phyloP scores from a whole-genome alignment of 35 echinoderm and acorn worm species.

The Holothuria glaberrima region DNA sequence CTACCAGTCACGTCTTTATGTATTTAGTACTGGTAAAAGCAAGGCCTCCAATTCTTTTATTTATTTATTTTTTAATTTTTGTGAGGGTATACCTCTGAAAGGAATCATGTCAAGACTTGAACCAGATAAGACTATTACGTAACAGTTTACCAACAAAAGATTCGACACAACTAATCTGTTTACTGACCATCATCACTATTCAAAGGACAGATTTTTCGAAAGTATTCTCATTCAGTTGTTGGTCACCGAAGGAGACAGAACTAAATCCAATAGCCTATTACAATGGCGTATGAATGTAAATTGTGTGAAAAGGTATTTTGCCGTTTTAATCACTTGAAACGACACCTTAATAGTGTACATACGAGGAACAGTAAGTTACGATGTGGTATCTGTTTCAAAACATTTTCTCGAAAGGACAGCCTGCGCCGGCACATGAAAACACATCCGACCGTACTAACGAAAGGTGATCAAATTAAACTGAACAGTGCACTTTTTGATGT shows the following conservation, averaged over 20 bases:
- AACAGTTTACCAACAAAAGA: neutral
- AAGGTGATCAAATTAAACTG: neutral
- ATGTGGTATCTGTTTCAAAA: no score
- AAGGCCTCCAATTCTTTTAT: no score
- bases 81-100: neutral
- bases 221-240: neutral
- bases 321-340: slow-evolving; percentile 10
- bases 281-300: slow-evolving; percentile 30
- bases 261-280: neutral
- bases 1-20: no score
- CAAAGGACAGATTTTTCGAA: slow-evolving; percentile 4
- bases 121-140: neutral
- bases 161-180: neutral
- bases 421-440: no score
- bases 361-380: neutral
- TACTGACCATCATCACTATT: neutral
- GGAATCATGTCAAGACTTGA: slow-evolving; percentile 10
- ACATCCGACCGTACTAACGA: no score
- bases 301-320: neutral
- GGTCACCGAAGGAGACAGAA: neutral
- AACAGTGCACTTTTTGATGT: neutral
- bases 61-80: no score
- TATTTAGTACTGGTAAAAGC: no score
- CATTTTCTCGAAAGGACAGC: no score
- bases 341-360: slow-evolving; percentile 15